These are phyloP conservation scores for Rafetus swinhoei DNA, from an alignment of 2,113 vertebrate species.

Conservation along the genomic window DNA sequence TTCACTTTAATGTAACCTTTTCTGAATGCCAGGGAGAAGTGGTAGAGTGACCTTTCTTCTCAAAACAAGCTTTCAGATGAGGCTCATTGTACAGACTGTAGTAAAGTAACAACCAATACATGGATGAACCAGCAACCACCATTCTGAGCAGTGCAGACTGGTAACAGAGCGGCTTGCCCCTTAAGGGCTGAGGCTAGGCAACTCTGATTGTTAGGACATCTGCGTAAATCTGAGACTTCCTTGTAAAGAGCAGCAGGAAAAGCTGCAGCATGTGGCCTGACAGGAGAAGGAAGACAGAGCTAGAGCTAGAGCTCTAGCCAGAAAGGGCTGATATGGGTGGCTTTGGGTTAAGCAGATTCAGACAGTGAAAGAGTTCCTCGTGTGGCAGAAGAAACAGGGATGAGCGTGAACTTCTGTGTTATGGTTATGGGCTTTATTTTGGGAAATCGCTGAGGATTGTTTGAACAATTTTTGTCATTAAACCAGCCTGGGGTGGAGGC, in stretches of 20 bases:
- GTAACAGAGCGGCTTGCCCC: background rate
- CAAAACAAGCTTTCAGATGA: background rate
- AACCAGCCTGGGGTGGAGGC: background rate
- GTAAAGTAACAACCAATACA: background rate
- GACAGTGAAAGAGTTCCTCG: background rate
- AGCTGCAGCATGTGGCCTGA: background rate
- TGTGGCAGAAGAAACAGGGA: background rate
- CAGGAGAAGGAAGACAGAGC: background rate
- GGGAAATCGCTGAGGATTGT: background rate
- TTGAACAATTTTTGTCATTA: background rate
- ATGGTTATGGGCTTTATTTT: background rate
- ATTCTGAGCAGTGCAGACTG: background rate
- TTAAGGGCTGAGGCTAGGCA: background rate
- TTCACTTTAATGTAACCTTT: background rate
- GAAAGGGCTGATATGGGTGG: background rate
- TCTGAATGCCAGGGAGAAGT: background rate
- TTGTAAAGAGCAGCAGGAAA: background rate
- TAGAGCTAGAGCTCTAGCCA: background rate
- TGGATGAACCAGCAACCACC: fast-evolving
- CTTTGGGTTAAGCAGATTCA: background rate
- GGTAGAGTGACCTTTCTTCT: background rate
- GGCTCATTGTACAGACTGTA: background rate
- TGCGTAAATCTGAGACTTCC: background rate
- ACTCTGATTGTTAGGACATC: background rate
- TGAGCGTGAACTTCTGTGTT: background rate